Base-by-base conservation (phyloP, 2,888 invertebrate species). In the Coleophora deauratella region DNA sequence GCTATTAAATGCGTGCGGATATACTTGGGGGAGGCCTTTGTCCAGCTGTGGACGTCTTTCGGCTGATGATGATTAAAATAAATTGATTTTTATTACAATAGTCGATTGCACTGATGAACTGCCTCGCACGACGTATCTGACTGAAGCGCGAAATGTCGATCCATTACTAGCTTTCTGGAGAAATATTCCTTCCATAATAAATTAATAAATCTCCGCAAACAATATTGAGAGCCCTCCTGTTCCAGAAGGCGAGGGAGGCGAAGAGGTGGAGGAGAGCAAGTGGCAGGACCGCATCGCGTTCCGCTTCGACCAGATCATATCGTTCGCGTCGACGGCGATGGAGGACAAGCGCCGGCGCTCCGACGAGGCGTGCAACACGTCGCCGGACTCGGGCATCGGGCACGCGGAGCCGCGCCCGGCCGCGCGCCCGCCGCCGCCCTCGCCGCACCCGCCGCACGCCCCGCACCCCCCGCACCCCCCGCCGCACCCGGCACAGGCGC, bases 241-340 rank as follows among this genome's bases (percentile, higher is more conserved):
- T 66, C 58, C 76, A 87, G 89, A 88, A 73, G 86, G 80, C 53
- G 89, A 89, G 66, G 87, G 79, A 51, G 88, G 87, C 58, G 89
- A 89, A 64, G 91, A 91, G 57, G 93, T 91, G 54, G 92, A 93
- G 71, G 93, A 93, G 74, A 91, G 93, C 57, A 94, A 95, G 74
- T 97, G 96, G 96, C 95, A 96, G 75, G 94, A 96, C 75, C 92
- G 95, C 55, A 95, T 97, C 59, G 95, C 94, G 71, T 95, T 94
- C 55, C 95, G 96, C 40, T 97, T 98, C 86, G 97, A 97, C 82
- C 92, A 96, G 54, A 88, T 97, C 59, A 95, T 97, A 54, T 96
- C 96, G 45, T 95, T 96, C 70, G 97, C 97, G 37, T 95, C 96
- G 33, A 96, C 95, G 11, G 97, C 97, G 64, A 87, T 96, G 70